Base-by-base conservation (phyloP, 2,888 invertebrate genomes). In the Eurytoma adleriae region DNA sequence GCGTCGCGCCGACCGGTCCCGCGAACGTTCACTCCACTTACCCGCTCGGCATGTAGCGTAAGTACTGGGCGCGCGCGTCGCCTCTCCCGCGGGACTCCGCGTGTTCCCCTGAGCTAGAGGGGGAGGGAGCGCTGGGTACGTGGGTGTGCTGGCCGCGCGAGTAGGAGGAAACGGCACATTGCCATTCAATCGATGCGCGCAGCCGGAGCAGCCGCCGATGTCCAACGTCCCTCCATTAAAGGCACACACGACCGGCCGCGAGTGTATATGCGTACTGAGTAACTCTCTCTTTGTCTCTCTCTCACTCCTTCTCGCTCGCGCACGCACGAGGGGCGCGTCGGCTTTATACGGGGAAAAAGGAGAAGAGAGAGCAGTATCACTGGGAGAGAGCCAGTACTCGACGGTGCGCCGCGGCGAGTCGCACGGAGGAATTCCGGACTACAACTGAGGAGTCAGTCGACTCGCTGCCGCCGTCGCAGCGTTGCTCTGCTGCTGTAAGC, bases 381-480 rank as follows among this genome's bases (percentile, higher is more conserved):
- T 24, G 40, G 1, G 7, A 10, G 40, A 40, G 10, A 40, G 10
- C 10, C 40, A 10, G 40, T 10, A 40, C 7, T 40, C 10, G 10
- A 40, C 7, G 12, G 67, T 24, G 67, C 52, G 50, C 48, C 50
- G 50, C 50, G 57, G 20, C 20, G n/a, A 12, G 67, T 27, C n/a
- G 68, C 72, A 48, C 62, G 18, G 62, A 72, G 24, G 73, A 73
- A 73, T 73, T 73, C 73, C 73, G 73, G 73, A 56, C 30, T n/a
- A 66, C 64, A 30, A 66, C 64, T 56, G 57, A 68, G 27, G 18
- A 20, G 18, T 3, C 20, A 57, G 57, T 20, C 20, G 52, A 67
- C 67, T 67, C 24, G 67, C 24, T 52, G 52, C 24, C 18, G 30
- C 10, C 59, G 12, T 54, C 56, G 48, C 61, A 14, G 56, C 48